A percentile compares a stretch with the other conserved stretches of the same genome.
These are phyloP conservation scores for Mormyrops attenuatus DNA, from an alignment of 2,797 vertebrate species.

Conservation along the genomic window DNA sequence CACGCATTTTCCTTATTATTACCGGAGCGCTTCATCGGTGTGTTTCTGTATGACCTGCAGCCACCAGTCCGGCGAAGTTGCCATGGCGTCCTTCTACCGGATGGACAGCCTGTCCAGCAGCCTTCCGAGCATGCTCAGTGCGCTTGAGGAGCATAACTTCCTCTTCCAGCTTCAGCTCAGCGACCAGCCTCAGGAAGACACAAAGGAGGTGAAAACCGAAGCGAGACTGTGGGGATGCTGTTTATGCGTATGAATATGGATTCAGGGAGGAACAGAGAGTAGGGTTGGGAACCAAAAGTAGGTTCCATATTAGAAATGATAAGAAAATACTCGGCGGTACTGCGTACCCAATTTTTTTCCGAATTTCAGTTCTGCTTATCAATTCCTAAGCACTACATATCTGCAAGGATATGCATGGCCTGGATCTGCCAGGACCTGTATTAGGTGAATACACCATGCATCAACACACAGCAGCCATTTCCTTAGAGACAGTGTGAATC, in stretches of 20 bases:
- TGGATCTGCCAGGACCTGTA: background rate
- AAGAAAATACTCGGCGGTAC: background rate
- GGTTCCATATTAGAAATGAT: background rate
- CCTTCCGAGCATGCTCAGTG: slow-evolving; percentile 79
- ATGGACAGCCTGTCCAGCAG: slow-evolving; percentile 67
- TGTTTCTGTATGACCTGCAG: slow-evolving; percentile 46
- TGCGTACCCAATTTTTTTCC: background rate
- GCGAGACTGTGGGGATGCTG: background rate
- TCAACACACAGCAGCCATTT: background rate
- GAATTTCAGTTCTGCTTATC: background rate
- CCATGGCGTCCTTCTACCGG: slow-evolving; percentile 81
- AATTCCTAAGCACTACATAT: background rate
- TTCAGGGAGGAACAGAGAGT: background rate
- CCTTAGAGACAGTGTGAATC: background rate
- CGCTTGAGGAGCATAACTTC: slow-evolving; percentile 88
- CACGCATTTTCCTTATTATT: background rate
- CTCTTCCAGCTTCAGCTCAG: slow-evolving; percentile 82
- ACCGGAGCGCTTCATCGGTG: background rate
- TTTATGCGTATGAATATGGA: background rate
- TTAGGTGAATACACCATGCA: background rate
- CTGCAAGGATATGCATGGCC: background rate
- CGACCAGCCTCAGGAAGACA: slow-evolving; percentile 70
- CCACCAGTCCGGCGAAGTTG: slow-evolving; percentile 84
- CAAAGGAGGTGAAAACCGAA: slow-evolving; percentile 64
- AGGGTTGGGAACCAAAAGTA: background rate